Conservation (phyloP, 2,797 vertebrate species). For the Crax fasciolata region DNA sequence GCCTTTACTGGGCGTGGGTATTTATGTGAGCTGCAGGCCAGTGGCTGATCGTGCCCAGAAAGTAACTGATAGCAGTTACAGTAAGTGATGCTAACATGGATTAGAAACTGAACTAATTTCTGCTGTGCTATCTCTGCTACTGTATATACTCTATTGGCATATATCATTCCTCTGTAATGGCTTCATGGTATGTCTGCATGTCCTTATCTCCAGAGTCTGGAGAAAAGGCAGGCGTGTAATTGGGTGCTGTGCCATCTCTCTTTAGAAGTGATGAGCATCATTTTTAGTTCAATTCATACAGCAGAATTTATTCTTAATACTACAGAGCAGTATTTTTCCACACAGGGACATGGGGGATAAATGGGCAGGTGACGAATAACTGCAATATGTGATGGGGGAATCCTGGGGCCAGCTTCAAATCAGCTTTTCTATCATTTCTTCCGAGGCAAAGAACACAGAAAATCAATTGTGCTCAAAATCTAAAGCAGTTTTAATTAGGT, state of each 20-base stretch:
- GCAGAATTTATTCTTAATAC: background rate
- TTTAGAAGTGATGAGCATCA: background rate
- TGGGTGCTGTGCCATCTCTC: background rate
- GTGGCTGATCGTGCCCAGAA: background rate
- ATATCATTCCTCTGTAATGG: background rate
- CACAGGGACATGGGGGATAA: background rate
- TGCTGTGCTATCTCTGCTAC: background rate
- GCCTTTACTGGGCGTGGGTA: background rate
- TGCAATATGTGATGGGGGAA: rapidly evolving
- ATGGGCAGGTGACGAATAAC: background rate
- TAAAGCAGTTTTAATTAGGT: background rate
- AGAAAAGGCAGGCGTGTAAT: background rate
- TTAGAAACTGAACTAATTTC: background rate
- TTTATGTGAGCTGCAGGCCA: background rate
- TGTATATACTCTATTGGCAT: background rate
- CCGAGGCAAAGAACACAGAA: background rate
- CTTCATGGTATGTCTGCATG: background rate
- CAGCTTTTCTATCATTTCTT: background rate
- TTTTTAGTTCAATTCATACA: background rate
- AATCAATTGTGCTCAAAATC: background rate
- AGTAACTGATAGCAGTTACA: background rate
- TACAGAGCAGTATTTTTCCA: background rate
- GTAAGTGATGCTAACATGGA: background rate
- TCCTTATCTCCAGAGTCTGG: background rate
- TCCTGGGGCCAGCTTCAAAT: background rate